phyloP scores from a whole-genome alignment of 2,888 invertebrate species.

The Leptinotarsa haldemani region DNA sequence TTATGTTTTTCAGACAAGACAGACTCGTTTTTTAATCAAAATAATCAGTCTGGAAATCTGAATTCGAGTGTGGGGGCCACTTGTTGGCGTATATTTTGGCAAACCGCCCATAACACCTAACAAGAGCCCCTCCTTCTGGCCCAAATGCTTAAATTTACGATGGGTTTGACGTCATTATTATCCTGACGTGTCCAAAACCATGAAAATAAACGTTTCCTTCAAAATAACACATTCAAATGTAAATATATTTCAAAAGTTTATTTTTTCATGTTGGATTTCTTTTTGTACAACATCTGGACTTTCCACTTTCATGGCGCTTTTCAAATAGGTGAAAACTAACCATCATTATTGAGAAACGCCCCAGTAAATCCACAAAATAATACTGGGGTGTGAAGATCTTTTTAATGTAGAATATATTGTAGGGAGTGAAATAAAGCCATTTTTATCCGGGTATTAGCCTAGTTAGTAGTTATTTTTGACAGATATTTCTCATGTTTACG shows the following conservation, averaged over 20 bases:
- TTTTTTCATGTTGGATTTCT: not conserved
- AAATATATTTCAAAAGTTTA: not conserved
- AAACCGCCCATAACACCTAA: slow-evolving; percentile 63
- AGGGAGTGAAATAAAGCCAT: no score
- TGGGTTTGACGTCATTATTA: slow-evolving; percentile 38
- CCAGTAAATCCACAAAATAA: no score
- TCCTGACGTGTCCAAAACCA: slow-evolving; percentile 37
- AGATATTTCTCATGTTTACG: no score
- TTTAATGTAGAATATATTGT: no score
- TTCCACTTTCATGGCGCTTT: not conserved
- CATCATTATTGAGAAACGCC: no score
- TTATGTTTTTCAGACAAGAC: not conserved
- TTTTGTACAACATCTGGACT: slow-evolving; percentile 7
- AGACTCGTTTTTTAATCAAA: not conserved
- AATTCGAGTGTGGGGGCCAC: slow-evolving; percentile 51
- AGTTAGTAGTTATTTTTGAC: no score
- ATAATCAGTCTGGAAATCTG: slow-evolving; percentile 28
- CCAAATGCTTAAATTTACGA: slow-evolving; percentile 45
- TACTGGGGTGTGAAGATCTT: no score
- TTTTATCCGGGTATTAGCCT: no score
- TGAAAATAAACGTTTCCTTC: not conserved
- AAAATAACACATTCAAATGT: not conserved
- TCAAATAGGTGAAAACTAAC: no score
- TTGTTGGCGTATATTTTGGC: slow-evolving; percentile 61
- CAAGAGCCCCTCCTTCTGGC: slow-evolving; percentile 55